These are phyloP conservation scores for Hapalemur alaotrensis DNA, from an alignment of 2,797 vertebrate species.

Conservation along the genomic window DNA sequence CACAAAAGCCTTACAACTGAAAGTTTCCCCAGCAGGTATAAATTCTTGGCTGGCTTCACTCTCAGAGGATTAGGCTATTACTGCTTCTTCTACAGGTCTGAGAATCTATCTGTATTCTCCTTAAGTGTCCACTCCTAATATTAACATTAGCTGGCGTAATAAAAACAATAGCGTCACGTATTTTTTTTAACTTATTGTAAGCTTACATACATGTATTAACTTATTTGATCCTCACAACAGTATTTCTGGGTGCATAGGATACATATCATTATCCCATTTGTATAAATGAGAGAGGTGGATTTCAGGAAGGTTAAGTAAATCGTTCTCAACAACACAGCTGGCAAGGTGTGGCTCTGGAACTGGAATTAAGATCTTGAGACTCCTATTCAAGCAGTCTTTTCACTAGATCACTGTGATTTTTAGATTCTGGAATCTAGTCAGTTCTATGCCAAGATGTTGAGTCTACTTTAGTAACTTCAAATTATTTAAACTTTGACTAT, in stretches of 20 bases:
- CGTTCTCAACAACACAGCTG: slow-evolving; percentile 33
- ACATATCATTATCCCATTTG: neutral
- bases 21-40: slow-evolving; percentile 23
- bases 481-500: neutral
- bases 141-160: neutral
- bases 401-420: neutral
- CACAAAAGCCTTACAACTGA: neutral
- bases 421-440: neutral
- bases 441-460: neutral
- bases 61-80: neutral
- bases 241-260: neutral
- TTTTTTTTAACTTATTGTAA: neutral
- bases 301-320: neutral
- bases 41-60: neutral
- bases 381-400: neutral
- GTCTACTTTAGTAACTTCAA: neutral
- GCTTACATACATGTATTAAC: neutral
- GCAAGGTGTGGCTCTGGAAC: neutral
- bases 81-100: neutral
- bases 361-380: neutral
- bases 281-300: neutral
- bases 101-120: neutral
- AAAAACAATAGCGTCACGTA: neutral
- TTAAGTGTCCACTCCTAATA: neutral
- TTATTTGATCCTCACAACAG: neutral